phyloP scores from a whole-genome alignment of 2,888 invertebrate species.

The Cabera pusaria region DNA sequence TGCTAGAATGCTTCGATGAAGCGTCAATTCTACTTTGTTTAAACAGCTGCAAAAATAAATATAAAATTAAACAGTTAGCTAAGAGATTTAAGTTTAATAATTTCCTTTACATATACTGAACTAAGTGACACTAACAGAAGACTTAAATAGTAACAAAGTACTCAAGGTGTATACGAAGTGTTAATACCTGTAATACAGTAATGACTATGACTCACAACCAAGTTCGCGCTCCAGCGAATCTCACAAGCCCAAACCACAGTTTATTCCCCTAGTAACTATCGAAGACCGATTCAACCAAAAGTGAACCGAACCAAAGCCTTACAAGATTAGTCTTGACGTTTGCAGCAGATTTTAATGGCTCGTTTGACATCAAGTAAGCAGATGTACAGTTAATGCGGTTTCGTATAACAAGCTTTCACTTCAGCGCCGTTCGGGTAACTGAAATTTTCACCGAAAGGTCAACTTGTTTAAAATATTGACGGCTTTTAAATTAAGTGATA shows the following conservation, averaged over 20 bases:
- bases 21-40: too few species aligned
- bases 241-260: conserved; percentile 24
- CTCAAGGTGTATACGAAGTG: too few species aligned
- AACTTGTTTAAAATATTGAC: conserved; percentile 37
- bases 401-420: conserved; percentile 57
- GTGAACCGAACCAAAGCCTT: conserved; percentile 28
- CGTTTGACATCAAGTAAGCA: conserved; percentile 53
- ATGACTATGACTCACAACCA: too few species aligned
- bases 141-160: too few species aligned
- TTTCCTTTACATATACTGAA: too few species aligned
- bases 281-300: conserved; percentile 22
- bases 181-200: too few species aligned
- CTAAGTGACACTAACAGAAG: too few species aligned
- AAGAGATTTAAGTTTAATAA: too few species aligned
- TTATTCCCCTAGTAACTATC: too few species aligned
- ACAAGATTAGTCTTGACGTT: conserved; percentile 71
- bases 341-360: conserved; percentile 63
- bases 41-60: too few species aligned
- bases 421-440: conserved; percentile 34
- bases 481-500: conserved; percentile 28
- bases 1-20: too few species aligned
- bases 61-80: too few species aligned
- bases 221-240: conserved; percentile 25
- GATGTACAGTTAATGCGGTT: conserved; percentile 32
- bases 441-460: conserved; percentile 41